phyloP scores from a whole-genome alignment of 2,797 vertebrate genomes.

The Lates japonicus region DNA sequence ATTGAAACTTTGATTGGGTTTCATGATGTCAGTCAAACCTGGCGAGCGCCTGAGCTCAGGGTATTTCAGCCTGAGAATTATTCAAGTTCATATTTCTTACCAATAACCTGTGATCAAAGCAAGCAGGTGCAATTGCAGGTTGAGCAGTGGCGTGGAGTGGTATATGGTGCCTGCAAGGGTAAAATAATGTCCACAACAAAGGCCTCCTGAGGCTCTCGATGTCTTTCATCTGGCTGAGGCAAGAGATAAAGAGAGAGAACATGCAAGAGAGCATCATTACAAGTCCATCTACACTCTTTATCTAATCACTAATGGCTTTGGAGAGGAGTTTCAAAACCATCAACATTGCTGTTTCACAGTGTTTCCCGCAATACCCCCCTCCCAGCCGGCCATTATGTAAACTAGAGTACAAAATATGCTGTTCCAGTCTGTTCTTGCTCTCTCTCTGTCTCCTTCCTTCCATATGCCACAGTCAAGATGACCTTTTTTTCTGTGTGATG shows the following conservation, averaged over 20 bases:
- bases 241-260: conserved; percentile 55
- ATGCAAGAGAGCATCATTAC: conserved; percentile 70
- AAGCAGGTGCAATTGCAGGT: conserved; percentile 62
- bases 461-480: conserved; percentile 46
- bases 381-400: conserved; percentile 69
- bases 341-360: conserved; percentile 56
- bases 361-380: conserved; percentile 49
- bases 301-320: conserved; percentile 81
- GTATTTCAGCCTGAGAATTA: conserved; percentile 9
- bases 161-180: conserved; percentile 23
- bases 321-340: conserved; percentile 75
- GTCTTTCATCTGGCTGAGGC: conserved; percentile 73
- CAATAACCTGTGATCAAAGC: conserved; percentile 69
- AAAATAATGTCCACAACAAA: conserved; percentile 72
- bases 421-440: conserved; percentile 29
- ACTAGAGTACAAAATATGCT: conserved; percentile 58
- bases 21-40: neutral
- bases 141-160: conserved; percentile 33
- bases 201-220: conserved; percentile 43
- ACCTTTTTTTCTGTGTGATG: conserved; percentile 54
- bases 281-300: conserved; percentile 78
- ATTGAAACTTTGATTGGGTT: neutral
- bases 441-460: conserved; percentile 22
- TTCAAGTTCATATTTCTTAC: conserved; percentile 51
- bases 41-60: neutral